Evolutionary conservation across 2,797 vertebrate genomes (phyloP), one percentile per base, ranked within the genome.

Genomic region (Coilia nasus): DNA sequence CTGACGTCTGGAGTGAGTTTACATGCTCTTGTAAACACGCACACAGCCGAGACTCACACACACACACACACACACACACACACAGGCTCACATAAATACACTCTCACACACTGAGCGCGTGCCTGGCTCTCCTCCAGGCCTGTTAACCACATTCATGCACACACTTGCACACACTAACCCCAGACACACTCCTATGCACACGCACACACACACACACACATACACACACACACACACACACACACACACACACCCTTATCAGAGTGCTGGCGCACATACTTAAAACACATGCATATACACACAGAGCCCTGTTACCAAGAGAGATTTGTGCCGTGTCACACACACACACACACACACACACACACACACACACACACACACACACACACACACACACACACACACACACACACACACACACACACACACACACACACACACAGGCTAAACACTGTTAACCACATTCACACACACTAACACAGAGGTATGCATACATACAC

Each of bases 1-100:
- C 31, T 75, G 67, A 75, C 31, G 67, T 75, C 67, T 75, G 67
- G 67, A 75, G 28, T 35, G 67, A 75, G 67, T 75, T 75, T 75
- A 75, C 67, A 75, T 75, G 67, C 28, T 75, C 67, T 75, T 75
- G 67, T 75, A 71, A 71, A 71, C 64, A 75, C 67, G 15, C 67
- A 75, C 67, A 75, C 67, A 35, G 28, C 67, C 17, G 67, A 35
- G 67, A 41, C 28, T 35, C 28, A 0, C 67, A 17, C 28, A 75
- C 67, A 75, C 67, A 75, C 28, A 75, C 64, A 31, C 64, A 31
- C 25, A 71, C 64, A 31, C 25, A 31, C 67, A 71, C 12, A 71
- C 14, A 25, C 64, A 71, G 25, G 28, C 64, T 71, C 25, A 31
- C 64, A 71, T 71, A 71, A 71, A 71, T 28, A 71, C 64, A 71